Percentiles rank a stretch among this genome's conserved stretches.
phyloP scores from a whole-genome alignment of 2,797 vertebrate species.

The Diceros bicornis region DNA sequence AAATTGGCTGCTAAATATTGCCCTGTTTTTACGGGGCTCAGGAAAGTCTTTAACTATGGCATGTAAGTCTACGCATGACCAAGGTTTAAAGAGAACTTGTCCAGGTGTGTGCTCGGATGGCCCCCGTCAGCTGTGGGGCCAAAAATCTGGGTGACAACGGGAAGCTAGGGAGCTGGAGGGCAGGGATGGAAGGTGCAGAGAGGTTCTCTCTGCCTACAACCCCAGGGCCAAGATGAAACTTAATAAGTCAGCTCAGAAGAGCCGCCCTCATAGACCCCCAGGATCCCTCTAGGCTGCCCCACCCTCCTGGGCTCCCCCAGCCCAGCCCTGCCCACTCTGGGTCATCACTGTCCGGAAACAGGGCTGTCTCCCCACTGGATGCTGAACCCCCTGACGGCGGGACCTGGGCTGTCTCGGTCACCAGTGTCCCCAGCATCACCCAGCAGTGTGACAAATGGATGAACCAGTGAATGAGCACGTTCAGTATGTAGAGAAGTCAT shows the following conservation, averaged over 20 bases:
- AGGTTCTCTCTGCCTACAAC: background rate
- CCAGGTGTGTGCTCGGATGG: accelerated
- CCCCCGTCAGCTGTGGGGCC: background rate
- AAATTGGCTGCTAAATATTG: background rate
- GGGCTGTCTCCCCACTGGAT: background rate
- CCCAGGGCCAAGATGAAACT: background rate
- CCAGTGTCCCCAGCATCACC: background rate
- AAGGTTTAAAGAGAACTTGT: background rate
- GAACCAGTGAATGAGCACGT: background rate
- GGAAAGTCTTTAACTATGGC: background rate
- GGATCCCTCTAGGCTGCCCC: background rate
- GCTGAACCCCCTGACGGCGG: background rate
- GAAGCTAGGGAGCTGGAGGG: background rate
- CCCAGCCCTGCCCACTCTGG: background rate
- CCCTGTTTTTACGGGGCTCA: background rate
- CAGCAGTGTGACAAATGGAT: background rate
- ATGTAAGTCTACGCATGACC: too few relatives aligned
- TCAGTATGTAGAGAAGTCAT: background rate
- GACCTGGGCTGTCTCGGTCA: background rate
- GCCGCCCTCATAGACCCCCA: background rate
- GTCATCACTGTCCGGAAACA: background rate
- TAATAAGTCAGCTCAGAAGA: background rate
- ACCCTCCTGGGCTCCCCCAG: background rate
- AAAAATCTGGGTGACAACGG: background rate
- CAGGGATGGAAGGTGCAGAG: background rate